Base-by-base conservation (phyloP, 2,113 vertebrate genomes). In the Amphiprion ocellaris region DNA sequence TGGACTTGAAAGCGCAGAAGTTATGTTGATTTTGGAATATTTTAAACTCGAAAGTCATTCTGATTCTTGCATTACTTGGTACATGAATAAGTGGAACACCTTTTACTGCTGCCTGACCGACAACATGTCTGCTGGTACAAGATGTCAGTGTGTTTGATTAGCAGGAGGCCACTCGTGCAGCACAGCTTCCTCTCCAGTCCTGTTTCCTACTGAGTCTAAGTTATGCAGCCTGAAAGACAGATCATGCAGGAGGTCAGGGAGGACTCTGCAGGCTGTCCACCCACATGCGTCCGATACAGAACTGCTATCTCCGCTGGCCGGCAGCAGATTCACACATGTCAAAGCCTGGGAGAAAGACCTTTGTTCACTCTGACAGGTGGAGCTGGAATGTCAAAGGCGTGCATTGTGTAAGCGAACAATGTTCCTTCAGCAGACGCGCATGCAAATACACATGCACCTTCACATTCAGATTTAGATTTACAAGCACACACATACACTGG, bases 351-450 rank as follows among this genome's bases (percentile, higher is more conserved):
- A 83, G 74, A 73, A 78, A 71, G 79, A 59, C 61, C 69, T 90
- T 90, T 89, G 81, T 92, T 12, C n/a, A 15, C 19, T 0, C 46
- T 87, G 89, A 89, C 87, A 91, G 87, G 84, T 89, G 80, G 84
- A 84, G 80, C 78, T 55, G 71, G 61, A 86, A 84, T 85, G 81
- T 92, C 82, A 93, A 87, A 81, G 86, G 61, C 69, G 39, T 17
- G 59, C 64, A 81, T 86, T 88, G 91, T 81, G 70, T 16, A 63
- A 71, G 5, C 17, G 81, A 78, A 91, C 84, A 88, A 75, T 90
- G 84, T 74, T 82, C 61, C 73, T 54, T 39, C n/a, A 5, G 77
- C 77, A 70, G 28, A 81, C 41, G 72, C 67, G 64, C 71, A 79
- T 68, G 37, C 64, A 90, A 82, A 87, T 65, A 79, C 69, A 84